Percentiles rank a stretch among this genome's conserved stretches.
Conservation (phyloP, 2,797 vertebrate genomes). For the Crax fasciolata region DNA sequence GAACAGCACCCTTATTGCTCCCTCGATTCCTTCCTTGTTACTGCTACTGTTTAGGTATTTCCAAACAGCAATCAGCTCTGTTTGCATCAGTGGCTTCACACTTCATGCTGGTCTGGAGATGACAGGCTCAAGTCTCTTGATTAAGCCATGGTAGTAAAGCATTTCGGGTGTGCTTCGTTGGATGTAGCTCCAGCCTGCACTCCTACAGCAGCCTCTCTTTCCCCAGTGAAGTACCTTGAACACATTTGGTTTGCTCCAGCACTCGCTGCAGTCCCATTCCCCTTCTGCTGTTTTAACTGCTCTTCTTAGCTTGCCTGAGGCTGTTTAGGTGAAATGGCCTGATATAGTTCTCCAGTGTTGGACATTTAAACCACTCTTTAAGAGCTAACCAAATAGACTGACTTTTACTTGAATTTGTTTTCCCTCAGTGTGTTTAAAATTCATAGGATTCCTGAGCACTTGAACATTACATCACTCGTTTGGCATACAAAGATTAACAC, state of each 20-base stretch:
- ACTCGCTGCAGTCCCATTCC: neutral
- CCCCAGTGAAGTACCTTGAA: neutral
- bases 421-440: neutral
- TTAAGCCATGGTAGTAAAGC: slow-evolving; percentile 9
- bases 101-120: slow-evolving; percentile 36
- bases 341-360: neutral
- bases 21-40: neutral
- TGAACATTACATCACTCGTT: neutral
- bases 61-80: slow-evolving; percentile 11
- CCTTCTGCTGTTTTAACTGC: neutral
- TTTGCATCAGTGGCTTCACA: slow-evolving; percentile 31
- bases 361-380: neutral
- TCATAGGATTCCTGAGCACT: neutral
- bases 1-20: neutral
- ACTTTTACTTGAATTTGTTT: neutral
- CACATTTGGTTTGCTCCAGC: neutral
- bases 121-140: neutral
- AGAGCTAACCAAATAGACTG: neutral
- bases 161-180: neutral
- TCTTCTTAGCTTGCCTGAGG: neutral
- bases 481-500: neutral
- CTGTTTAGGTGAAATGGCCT: neutral
- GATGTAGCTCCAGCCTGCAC: neutral
- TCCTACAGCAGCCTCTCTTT: neutral
- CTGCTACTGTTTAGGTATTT: slow-evolving; percentile 42